Evolutionary conservation across 1,140 invertebrate genomes (phyloP).

Genomic region (Drosophila suzukii): DNA sequence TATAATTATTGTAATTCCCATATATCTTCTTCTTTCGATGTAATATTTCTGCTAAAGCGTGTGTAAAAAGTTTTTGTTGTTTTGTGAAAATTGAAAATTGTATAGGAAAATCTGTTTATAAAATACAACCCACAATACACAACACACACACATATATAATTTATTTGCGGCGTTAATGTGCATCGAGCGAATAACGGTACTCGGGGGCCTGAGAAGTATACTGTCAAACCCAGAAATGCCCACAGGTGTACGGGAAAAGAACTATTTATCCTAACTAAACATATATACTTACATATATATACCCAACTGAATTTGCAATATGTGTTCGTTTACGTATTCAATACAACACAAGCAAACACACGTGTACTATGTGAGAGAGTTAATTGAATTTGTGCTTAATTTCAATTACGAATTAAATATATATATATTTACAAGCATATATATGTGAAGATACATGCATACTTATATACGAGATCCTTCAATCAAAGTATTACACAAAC

Average conservation of each 20-base stretch:
- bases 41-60: constrained; percentile 34
- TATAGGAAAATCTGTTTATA: constrained; percentile 23
- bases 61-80: constrained; percentile 47
- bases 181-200: background rate
- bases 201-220: background rate
- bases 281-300: constrained; percentile 9
- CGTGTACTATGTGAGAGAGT: constrained; percentile 2
- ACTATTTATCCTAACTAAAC: constrained; percentile 19
- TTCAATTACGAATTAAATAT: constrained; percentile 45
- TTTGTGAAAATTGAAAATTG: constrained; percentile 15
- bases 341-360: constrained; percentile 16
- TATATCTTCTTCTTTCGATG: constrained; percentile 31
- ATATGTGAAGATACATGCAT: constrained; percentile 51
- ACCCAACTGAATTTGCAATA: constrained; percentile 41
- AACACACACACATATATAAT: constrained; percentile 15
- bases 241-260: background rate
- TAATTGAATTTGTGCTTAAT: constrained; percentile 60
- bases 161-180: constrained; percentile 1
- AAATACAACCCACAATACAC: constrained; percentile 5
- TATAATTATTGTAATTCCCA: constrained; percentile 32
- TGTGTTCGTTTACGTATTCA: constrained; percentile 28
- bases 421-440: constrained; percentile 25
- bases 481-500: constrained; percentile 79
- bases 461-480: constrained; percentile 74
- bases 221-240: constrained; percentile 2